A percentile compares a stretch with the other conserved stretches of the same genome.
phyloP scores from a whole-genome alignment of 2,797 vertebrate genomes.

The Natrix natrix region DNA sequence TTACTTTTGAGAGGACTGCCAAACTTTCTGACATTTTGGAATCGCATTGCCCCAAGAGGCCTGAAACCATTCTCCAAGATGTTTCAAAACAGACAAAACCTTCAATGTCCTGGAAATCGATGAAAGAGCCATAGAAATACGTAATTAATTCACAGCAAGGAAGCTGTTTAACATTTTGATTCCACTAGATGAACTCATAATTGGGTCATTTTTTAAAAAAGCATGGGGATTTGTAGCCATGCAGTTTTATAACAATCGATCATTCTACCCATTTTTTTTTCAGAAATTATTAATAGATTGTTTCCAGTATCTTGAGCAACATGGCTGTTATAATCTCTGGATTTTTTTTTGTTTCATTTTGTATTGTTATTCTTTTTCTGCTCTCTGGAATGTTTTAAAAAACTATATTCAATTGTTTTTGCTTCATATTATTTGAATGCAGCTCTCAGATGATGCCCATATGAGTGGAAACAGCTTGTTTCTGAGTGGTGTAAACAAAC shows the following conservation, averaged over 20 bases:
- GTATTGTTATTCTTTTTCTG: neutral
- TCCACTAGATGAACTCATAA: neutral
- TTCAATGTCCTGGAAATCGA: neutral
- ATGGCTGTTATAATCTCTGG: neutral
- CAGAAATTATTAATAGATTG: neutral
- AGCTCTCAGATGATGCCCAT: neutral
- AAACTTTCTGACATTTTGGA: neutral
- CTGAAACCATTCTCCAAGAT: neutral
- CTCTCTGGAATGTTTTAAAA: neutral
- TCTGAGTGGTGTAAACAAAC: neutral
- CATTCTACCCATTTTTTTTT: neutral
- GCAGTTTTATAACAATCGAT: neutral
- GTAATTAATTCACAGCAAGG: neutral
- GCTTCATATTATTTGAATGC: neutral
- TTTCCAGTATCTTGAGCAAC: neutral
- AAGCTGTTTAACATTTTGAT: neutral
- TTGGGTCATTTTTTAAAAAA: neutral
- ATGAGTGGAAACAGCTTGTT: neutral
- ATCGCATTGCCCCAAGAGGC: neutral
- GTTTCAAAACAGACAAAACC: neutral
- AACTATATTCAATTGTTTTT: neutral
- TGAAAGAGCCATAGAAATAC: neutral
- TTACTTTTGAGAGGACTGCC: neutral
- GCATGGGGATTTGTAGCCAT: neutral
- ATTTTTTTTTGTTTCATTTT: neutral